Base-by-base conservation (phyloP, 2,888 invertebrate genomes). In the Apodemia duryi region DNA sequence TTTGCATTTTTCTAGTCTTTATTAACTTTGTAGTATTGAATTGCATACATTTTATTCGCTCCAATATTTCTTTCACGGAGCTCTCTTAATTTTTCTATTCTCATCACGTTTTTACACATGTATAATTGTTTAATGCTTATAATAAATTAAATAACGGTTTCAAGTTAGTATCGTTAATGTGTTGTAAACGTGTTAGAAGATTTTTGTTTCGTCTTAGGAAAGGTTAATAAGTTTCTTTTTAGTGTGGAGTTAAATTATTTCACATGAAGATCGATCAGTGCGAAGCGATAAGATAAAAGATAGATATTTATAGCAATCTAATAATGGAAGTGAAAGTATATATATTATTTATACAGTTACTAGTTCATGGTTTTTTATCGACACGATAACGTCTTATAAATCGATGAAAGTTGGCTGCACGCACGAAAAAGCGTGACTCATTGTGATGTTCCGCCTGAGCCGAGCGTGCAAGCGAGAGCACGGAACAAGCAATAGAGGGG, bases 1-100 rank as follows among this genome's bases (percentile, higher is more conserved):
- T 88, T 89, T 88, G 90, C 90, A 91, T 91, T 91, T 87, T 87
- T 91, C 90, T 91, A 91, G 91, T 90, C 89, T 83, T 82, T 86
- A 83, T 78, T 80, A 80, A 81, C 75, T 80, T 80, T 78, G 75
- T 81, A 76, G 77, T 75, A 72, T 81, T 80, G 82, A 76, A 77
- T 78, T 75, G 75, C 69, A 74, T 79, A 43, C 43, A 71, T 76
- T 76, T 75, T 74, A 76, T 77, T 61, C 77, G 73, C 76, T 76
- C 77, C 72, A 49, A 21, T 11, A 49, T 52, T 64, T 57, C 57
- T 32, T 46, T 46, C 13, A 11, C 57, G 57, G 57, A 57, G 66
- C 63, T 51, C 46, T 52, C 60, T 66, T 65, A 38, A 57, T 64
- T 66, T 66, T 60, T 62, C 41, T 63, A 57, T 13, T 32, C 32